Evolutionary conservation across 2,888 invertebrate species (phyloP), one percentile per base, ranked within the genome.

Genomic region (Apomyelois bistriatella): DNA sequence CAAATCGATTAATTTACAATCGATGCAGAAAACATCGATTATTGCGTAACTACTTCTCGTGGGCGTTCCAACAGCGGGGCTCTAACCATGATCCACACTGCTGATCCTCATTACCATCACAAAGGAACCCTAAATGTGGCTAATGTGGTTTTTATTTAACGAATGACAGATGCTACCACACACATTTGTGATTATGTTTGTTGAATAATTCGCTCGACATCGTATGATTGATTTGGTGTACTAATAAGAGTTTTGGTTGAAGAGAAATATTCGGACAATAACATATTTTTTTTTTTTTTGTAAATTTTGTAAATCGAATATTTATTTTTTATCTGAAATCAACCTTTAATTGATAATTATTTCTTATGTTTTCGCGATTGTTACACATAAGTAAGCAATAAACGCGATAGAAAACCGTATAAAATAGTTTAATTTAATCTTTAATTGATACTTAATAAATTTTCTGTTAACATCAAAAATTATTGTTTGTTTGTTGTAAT

Each of bases 131-230:
- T 52, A 52, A 52, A 43, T 12, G 43, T 43, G 17, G 37, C 52
- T 57, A 57, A 57, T 54, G 54, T 35, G 22, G 48, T 42, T 38
- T 53, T 53, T 56, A 57, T 54, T 52, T 52, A 43, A 35, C 55
- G 9, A 32, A 51, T 54, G 57, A 49, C 57, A 57, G 57, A 54
- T 54, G 57, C 51, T 48, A 28, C 32, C 41, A 36, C 28, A 35
- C 52, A 13, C 7, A 6, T 32, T 7, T 52, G 17, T 52, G 13
- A 16, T 12, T 8, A 9, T 8, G 8, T 43, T 52, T 51, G 35
- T 28, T 28, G 43, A 52, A 43, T 43, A 22, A 36, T 46, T 52
- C 41, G 35, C 17, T 32, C 35, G 41, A 42, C 41, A 9, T 32
- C 35, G 12, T 40, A 9, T 32, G 41, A 42, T 51, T 51, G 51